A percentile compares a stretch with the other conserved stretches of the same genome.
These are phyloP conservation scores for Theonella swinhoei DNA, from an alignment of 37 sponge, comb jelly and placozoan species.

Conservation along the genomic window DNA sequence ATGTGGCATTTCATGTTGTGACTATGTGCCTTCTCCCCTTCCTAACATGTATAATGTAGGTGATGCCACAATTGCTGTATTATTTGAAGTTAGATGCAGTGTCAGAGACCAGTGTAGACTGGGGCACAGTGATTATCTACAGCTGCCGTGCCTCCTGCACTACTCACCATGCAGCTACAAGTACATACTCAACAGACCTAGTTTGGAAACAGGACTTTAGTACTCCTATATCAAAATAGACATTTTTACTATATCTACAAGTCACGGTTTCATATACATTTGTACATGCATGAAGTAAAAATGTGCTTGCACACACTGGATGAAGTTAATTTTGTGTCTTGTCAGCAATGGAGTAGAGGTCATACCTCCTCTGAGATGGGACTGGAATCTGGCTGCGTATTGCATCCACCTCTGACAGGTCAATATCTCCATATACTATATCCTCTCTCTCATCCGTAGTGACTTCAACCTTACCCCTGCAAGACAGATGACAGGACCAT, in stretches of 20 bases:
- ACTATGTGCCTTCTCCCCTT: too few relatives aligned
- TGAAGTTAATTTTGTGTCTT: not conserved
- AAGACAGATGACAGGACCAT: not conserved
- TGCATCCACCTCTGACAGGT: conserved; percentile 27
- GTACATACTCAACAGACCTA: conserved; percentile 34
- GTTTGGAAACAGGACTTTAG: conserved; percentile 79
- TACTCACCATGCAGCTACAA: not conserved
- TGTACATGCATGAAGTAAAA: too few relatives aligned
- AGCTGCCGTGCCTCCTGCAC: conserved; percentile 64
- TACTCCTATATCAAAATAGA: not conserved
- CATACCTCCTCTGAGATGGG: conserved; percentile 46
- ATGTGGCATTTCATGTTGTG: too few relatives aligned
- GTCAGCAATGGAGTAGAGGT: conserved; percentile 33
- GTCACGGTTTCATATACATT: not conserved
- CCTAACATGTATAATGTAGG: too few relatives aligned
- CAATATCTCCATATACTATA: conserved; percentile 54
- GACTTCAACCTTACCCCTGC: conserved; percentile 40
- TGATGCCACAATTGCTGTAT: conserved; percentile 88
- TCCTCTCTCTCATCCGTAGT: conserved; percentile 35
- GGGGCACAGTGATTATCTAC: conserved; percentile 88
- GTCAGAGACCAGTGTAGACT: conserved; percentile 63
- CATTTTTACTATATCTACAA: not conserved
- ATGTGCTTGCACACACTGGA: too few relatives aligned
- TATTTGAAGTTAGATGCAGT: conserved; percentile 72
- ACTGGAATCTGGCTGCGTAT: conserved; percentile 56